phyloP scores from a whole-genome alignment of 1,140 invertebrate genomes.

The Pemphigus obesinymphae region DNA sequence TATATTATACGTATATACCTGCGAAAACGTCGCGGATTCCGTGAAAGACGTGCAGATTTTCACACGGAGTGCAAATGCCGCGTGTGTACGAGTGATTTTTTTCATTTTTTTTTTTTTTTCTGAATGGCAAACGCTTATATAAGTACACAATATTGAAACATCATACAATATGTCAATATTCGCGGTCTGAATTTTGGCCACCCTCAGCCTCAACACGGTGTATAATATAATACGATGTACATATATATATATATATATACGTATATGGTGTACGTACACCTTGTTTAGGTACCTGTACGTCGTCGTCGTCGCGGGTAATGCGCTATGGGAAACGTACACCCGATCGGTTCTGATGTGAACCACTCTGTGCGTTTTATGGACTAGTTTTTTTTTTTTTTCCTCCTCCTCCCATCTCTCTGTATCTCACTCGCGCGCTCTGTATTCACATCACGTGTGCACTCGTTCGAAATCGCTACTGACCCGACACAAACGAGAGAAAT shows the following conservation, averaged over 20 bases:
- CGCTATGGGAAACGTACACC: conserved; percentile 8
- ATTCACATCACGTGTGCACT: not conserved
- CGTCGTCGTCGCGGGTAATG: not conserved
- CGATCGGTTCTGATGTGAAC: conserved; percentile 1
- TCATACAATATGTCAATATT: conserved; percentile 1
- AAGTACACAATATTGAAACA: too few relatives aligned
- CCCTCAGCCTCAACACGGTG: too few relatives aligned
- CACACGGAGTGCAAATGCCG: not conserved
- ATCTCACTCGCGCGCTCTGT: not conserved
- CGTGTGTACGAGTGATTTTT: not conserved
- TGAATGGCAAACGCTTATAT: not conserved
- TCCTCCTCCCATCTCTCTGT: not conserved
- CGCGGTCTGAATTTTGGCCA: not conserved
- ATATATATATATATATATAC: not conserved
- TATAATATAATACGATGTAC: not conserved
- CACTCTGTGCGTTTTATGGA: not conserved
- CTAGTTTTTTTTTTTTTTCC: not conserved
- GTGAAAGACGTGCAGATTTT: not conserved
- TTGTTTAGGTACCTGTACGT: too few relatives aligned
- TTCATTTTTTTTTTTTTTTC: not conserved
- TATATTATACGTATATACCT: too few relatives aligned
- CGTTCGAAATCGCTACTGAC: conserved; percentile 7
- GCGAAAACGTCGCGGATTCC: too few relatives aligned
- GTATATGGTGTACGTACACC: not conserved
- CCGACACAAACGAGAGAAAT: conserved; percentile 11